Conservation (phyloP, 2,888 invertebrate species). For the Sarcophaga variegata region DNA sequence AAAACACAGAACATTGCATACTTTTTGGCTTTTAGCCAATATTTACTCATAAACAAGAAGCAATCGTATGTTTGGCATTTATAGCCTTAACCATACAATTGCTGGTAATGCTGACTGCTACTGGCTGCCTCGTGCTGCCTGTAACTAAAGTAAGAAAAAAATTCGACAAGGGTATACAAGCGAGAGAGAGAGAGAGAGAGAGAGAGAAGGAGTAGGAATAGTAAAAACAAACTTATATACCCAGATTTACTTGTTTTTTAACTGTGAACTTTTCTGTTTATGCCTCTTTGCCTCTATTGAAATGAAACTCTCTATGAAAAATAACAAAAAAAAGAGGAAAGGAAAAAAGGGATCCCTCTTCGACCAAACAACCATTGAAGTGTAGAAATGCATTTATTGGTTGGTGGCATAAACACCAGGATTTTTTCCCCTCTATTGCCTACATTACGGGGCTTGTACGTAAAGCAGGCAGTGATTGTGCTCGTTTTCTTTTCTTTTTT, state of each 20-base stretch:
- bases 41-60: constrained; percentile 69
- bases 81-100: constrained; percentile 64
- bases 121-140: too few species aligned
- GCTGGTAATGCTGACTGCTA: constrained; percentile 49
- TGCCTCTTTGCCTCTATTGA: background rate
- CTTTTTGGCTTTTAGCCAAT: constrained; percentile 67
- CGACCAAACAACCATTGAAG: constrained; percentile 63
- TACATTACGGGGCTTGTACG: too few species aligned
- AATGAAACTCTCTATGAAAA: constrained; percentile 24
- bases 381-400: constrained; percentile 65
- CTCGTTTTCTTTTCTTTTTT: too few species aligned
- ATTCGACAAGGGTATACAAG: too few species aligned
- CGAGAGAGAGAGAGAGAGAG: background rate
- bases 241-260: constrained; percentile 57
- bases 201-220: constrained; percentile 11
- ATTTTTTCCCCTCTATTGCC: too few species aligned
- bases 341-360: constrained; percentile 54
- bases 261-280: constrained; percentile 41
- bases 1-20: constrained; percentile 39
- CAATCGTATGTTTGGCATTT: constrained; percentile 68
- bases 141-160: too few species aligned
- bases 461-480: too few species aligned
- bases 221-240: constrained; percentile 37
- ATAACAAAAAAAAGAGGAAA: constrained; percentile 16
- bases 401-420: constrained; percentile 32